Evolutionary conservation across 2,888 invertebrate species (phyloP).

Genomic region (Tribolium freemani): DNA sequence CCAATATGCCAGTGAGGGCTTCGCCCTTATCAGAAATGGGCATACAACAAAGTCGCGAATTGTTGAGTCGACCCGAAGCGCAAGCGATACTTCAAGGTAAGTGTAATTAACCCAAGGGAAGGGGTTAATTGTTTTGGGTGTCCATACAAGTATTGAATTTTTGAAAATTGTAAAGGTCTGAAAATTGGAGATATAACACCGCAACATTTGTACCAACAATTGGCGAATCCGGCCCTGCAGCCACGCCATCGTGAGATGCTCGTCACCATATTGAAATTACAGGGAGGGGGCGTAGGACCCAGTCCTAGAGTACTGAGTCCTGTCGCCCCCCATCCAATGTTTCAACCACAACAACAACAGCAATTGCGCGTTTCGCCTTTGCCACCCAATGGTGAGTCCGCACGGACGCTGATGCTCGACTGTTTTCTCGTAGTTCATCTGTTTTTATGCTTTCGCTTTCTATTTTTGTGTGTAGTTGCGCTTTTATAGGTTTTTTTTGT

Average conservation of each 20-base stretch:
- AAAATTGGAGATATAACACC: slow-evolving; percentile 84
- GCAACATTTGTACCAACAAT: slow-evolving; percentile 82
- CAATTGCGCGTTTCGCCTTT: slow-evolving; percentile 75
- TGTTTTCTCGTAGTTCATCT: neutral
- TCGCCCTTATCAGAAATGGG: slow-evolving; percentile 68
- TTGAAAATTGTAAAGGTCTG: slow-evolving; percentile 71
- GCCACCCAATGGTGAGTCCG: slow-evolving; percentile 72
- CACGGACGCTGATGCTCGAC: neutral
- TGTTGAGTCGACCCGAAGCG: slow-evolving; percentile 81
- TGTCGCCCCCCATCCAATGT: slow-evolving; percentile 64
- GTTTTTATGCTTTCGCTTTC: slow-evolving; percentile 24
- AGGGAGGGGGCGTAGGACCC: slow-evolving; percentile 60
- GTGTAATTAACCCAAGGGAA: slow-evolving; percentile 1
- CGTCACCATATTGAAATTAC: slow-evolving; percentile 76
- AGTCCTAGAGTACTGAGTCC: slow-evolving; percentile 65
- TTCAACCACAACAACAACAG: slow-evolving; percentile 69
- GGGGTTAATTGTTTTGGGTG: neutral
- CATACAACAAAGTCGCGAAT: slow-evolving; percentile 73
- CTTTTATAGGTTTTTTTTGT: neutral
- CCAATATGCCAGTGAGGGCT: slow-evolving; percentile 57
- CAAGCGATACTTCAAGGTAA: slow-evolving; percentile 83
- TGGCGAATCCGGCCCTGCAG: slow-evolving; percentile 81
- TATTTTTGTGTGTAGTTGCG: slow-evolving; percentile 21
- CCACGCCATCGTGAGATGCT: slow-evolving; percentile 81
- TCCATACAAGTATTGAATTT: neutral